A percentile compares a stretch with the other conserved stretches of the same genome.
These are phyloP conservation scores for Nothobranchius kuhntae DNA, from an alignment of 2,113 vertebrate genomes.

Conservation along the genomic window DNA sequence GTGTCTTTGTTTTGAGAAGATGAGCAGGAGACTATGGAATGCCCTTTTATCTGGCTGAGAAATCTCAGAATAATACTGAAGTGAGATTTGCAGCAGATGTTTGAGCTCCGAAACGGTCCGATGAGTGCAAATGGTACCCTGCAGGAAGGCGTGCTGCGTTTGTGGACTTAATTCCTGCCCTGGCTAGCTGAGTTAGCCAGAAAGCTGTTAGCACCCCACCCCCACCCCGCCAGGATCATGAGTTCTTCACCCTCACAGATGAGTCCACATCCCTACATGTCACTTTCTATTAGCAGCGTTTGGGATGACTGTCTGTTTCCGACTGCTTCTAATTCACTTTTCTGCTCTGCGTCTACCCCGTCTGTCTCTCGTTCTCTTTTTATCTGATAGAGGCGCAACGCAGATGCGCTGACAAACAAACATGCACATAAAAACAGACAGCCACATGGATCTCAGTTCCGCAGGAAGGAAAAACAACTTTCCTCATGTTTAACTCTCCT, in stretches of 20 bases:
- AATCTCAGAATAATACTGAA: conserved; percentile 56
- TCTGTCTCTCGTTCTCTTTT: not conserved
- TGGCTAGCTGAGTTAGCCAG: conserved; percentile 28
- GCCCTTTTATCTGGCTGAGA: conserved; percentile 31
- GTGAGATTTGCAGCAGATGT: conserved; percentile 52
- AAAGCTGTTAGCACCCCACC: conserved; percentile 23
- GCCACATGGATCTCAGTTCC: conserved; percentile 21
- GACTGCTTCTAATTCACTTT: conserved; percentile 35
- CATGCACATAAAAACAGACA: conserved; percentile 34
- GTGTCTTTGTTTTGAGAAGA: conserved; percentile 59
- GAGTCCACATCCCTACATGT: conserved; percentile 29
- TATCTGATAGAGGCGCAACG: not conserved
- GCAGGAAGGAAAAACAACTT: conserved; percentile 54
- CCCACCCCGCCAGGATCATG: conserved; percentile 16
- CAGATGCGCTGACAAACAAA: conserved; percentile 31
- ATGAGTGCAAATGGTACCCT: conserved; percentile 40
- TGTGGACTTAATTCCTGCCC: conserved; percentile 52
- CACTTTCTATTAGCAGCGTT: conserved; percentile 41
- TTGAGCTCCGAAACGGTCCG: conserved; percentile 20
- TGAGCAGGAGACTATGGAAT: conserved; percentile 20
- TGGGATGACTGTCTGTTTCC: conserved; percentile 8
- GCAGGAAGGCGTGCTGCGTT: conserved; percentile 50
- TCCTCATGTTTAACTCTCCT: conserved; percentile 40
- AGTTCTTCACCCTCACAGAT: conserved; percentile 29
- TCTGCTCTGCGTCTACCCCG: conserved; percentile 6